Base-by-base conservation (phyloP, 2,888 invertebrate species). In the Trilocha varians region DNA sequence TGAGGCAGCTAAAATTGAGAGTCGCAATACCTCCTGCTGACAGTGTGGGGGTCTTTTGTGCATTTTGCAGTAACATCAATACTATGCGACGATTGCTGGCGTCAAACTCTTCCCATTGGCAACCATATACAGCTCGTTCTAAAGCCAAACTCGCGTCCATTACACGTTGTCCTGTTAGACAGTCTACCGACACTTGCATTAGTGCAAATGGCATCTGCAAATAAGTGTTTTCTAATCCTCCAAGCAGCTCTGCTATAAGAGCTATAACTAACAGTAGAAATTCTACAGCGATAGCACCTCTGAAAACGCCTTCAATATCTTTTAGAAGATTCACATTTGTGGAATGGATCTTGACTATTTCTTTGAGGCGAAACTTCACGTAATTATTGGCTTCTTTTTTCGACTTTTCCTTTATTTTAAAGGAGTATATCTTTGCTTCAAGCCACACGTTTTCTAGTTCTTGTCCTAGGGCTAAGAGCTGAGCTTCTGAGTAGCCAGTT, bases 151-250 rank as follows among this genome's bases (percentile, higher is more conserved):
- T 65, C 0, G 71, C 61, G 41, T 71, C 65, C 18, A 62, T 57
- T 4, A 71, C 34, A 16, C 51, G 57, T 45, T 71, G 71, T 0
- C 70, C 71, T 4, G 57, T 57, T 13, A 57, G 54, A 32, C 68
- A 70, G 40, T 70, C 67, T 41, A 66, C 54, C 4, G 53, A 57
- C 2, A 78, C 53, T 40, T 71, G 75, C 1, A 60, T 49, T 5
- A 77, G 45, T 0, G 73, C 60, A 36, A 59, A 77, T 0, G 71
- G 72, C 15, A 77, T 39, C 37, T 68, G 53, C 3, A 75, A 16
- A 25, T 61, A 70, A 0, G 73, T 77, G 6, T 76, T 71, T 15
- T 74, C 62, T 36, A 78, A 42, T 0, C 75, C 70, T 2, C 71
- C 76, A 0, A 78, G 59, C n/a, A 77, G 40, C 48, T 70, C 72